Percentiles rank a stretch among this genome's conserved stretches.
Evolutionary conservation across 2,113 vertebrate species (phyloP).

Genomic region (Cygnus atratus): DNA sequence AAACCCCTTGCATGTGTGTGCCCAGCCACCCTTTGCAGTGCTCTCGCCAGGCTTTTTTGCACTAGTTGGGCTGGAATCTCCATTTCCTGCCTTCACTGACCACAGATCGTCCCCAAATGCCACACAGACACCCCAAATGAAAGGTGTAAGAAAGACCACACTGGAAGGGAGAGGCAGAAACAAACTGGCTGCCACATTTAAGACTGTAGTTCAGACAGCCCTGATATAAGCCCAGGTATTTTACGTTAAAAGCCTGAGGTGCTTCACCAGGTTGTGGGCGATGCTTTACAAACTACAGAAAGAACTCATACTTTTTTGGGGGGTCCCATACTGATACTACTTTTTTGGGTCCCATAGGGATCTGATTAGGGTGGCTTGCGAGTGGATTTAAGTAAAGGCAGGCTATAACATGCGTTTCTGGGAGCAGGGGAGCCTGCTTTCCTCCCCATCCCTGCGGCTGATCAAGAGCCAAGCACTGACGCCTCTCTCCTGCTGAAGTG

Average conservation of each 20-base stretch:
- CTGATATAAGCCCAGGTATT: background rate
- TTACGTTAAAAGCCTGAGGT: background rate
- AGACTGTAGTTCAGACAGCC: background rate
- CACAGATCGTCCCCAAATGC: background rate
- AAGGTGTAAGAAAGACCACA: background rate
- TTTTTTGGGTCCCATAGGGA: background rate
- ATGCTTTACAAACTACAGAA: background rate
- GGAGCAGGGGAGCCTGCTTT: background rate
- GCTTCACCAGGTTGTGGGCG: background rate
- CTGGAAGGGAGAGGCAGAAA: background rate
- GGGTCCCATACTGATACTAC: background rate
- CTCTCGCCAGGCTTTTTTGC: background rate
- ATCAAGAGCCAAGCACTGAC: background rate
- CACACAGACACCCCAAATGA: fast-evolving
- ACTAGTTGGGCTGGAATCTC: background rate
- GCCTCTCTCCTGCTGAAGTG: background rate
- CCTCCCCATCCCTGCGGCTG: background rate
- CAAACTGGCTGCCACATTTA: background rate
- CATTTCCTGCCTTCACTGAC: background rate
- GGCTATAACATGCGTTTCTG: background rate
- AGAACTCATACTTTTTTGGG: background rate
- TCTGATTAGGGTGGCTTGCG: too few species aligned
- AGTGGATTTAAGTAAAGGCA: too few species aligned
- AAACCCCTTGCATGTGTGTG: fast-evolving
- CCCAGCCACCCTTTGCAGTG: background rate